phyloP scores from a whole-genome alignment of 2,113 vertebrate species.

The Cyanoliseus patagonus region DNA sequence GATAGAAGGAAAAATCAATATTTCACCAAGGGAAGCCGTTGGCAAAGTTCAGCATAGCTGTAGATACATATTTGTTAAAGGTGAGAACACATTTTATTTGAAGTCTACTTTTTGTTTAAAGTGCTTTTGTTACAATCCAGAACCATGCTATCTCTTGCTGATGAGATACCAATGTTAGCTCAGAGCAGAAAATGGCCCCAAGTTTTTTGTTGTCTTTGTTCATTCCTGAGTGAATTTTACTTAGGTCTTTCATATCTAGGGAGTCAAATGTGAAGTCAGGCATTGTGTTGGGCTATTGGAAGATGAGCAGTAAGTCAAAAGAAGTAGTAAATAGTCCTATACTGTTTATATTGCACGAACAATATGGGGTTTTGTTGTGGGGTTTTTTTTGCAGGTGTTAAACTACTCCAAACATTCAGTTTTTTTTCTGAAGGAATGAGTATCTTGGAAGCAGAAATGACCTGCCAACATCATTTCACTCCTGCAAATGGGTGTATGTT shows the following conservation, averaged over 20 bases:
- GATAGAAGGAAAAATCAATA: not conserved
- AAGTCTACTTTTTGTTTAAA: not conserved
- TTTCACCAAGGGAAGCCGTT: not conserved
- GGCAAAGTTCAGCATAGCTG: conserved; percentile 9
- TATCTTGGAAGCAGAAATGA: not conserved
- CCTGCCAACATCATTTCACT: not conserved
- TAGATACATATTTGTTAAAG: conserved; percentile 4
- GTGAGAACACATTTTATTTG: not conserved
- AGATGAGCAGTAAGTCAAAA: not conserved
- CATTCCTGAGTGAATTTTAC: not conserved
- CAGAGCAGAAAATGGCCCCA: not conserved
- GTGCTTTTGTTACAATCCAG: not conserved
- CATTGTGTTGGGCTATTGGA: not conserved
- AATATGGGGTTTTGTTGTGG: too few species aligned
- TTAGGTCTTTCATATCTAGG: not conserved
- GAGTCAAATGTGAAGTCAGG: not conserved
- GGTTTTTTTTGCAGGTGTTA: not conserved
- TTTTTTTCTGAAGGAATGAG: not conserved
- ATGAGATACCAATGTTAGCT: not conserved
- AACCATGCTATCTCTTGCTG: not conserved
- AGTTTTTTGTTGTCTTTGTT: not conserved
- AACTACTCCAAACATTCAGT: not conserved
- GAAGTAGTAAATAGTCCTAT: not conserved
- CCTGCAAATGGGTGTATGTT: not conserved
- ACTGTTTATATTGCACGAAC: not conserved